Conservation (phyloP, 2,113 vertebrate species). For the Barnardius zonarius region DNA sequence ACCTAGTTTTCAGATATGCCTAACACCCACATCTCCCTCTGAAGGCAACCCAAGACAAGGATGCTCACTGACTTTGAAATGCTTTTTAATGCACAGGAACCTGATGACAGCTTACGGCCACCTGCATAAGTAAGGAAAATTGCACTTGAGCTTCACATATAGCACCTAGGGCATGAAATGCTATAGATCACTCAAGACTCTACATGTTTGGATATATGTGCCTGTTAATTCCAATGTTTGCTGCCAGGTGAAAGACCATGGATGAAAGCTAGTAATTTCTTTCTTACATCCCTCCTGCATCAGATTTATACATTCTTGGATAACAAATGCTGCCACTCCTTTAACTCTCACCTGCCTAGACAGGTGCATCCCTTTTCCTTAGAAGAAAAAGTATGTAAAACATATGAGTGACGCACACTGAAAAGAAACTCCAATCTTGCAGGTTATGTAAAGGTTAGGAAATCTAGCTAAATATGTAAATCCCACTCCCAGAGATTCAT, state of each 20-base stretch:
- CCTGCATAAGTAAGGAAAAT: neutral
- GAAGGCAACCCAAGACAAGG: neutral
- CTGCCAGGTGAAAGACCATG: neutral
- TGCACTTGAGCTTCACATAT: neutral
- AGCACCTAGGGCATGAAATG: neutral
- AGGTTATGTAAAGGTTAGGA: neutral
- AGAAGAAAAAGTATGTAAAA: neutral
- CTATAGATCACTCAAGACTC: neutral
- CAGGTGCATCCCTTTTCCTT: neutral
- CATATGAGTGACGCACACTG: neutral
- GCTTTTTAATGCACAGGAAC: neutral
- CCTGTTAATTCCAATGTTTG: neutral
- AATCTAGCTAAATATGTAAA: neutral
- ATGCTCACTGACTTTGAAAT: neutral
- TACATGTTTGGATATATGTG: neutral
- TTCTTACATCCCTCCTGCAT: neutral
- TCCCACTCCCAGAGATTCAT: rapidly evolving
- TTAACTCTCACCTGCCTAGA: neutral
- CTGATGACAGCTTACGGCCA: neutral
- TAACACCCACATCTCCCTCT: slow-evolving; percentile 9
- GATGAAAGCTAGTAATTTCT: neutral
- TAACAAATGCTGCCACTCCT: neutral
- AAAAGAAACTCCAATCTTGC: neutral
- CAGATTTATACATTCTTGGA: neutral
- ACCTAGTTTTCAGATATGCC: slow-evolving; percentile 46